A percentile compares a stretch with the other conserved stretches of the same genome.
These are phyloP conservation scores for Drosophila nigricruria DNA, from an alignment of 2,888 invertebrate species.

Conservation along the genomic window DNA sequence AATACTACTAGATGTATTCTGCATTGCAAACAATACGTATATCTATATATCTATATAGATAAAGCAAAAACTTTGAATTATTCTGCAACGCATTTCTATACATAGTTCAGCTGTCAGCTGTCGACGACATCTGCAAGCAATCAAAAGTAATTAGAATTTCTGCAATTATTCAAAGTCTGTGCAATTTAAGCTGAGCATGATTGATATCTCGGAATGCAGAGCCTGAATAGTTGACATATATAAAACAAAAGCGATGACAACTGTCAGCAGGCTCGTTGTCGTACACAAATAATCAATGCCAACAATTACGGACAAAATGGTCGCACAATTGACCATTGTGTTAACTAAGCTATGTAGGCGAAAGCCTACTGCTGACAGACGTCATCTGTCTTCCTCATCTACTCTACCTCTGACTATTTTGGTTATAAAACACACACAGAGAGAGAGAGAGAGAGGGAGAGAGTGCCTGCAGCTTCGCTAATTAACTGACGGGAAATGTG, in stretches of 20 bases:
- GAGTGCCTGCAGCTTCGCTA: slow-evolving; percentile 38
- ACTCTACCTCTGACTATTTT: not conserved
- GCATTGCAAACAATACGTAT: not conserved
- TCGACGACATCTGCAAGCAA: slow-evolving; percentile 17
- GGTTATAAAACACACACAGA: not conserved
- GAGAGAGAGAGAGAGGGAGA: not conserved
- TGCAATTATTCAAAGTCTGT: slow-evolving; percentile 8
- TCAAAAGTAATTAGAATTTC: slow-evolving; percentile 19
- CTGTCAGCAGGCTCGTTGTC: slow-evolving; percentile 43
- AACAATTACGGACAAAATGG: slow-evolving; percentile 23
- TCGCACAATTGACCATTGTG: slow-evolving; percentile 66
- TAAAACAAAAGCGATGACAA: slow-evolving; percentile 65
- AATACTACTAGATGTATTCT: too few relatives aligned
- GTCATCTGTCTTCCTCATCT: slow-evolving; percentile 34
- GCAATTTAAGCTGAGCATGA: slow-evolving; percentile 29
- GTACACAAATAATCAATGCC: slow-evolving; percentile 52
- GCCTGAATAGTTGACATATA: slow-evolving; percentile 51
- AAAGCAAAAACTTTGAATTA: not conserved
- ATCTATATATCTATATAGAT: too few relatives aligned
- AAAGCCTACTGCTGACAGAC: slow-evolving; percentile 42
- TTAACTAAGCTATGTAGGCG: slow-evolving; percentile 11
- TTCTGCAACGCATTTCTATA: not conserved
- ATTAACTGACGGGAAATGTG: slow-evolving; percentile 77
- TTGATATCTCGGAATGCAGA: slow-evolving; percentile 35
- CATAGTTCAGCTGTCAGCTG: slow-evolving; percentile 10